Base-by-base conservation (phyloP, 2,888 invertebrate genomes). In the Rhagonycha fulva region DNA sequence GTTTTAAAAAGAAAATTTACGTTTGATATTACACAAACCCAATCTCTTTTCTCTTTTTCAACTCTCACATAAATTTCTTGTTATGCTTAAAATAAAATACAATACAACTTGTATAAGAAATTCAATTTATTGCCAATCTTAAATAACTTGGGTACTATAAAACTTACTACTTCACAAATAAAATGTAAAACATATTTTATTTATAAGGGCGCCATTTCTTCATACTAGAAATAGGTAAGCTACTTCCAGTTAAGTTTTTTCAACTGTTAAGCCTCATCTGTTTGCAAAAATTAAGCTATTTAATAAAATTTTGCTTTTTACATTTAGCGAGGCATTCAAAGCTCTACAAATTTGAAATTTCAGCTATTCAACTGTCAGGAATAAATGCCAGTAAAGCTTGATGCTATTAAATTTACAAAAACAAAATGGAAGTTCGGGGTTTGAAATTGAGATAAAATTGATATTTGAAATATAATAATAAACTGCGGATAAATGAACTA, bases 21-120 rank as follows among this genome's bases (percentile, higher is more conserved):
- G 70, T 24, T 60, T 47, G 62, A 74, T 72, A 72, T 71, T 71
- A 72, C 72, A 47, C 47, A 47, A 47, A 47, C 47, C 47, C 47
- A 47, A 47, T 47, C 47, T 47, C 47, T 47, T 47, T 47, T 47
- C 47, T 47, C 47, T 47, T 47, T 47, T 47, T 47, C 47, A n/a
- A 47, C 47, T 47, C 47, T n/a, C 47, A 47, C 47, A 47, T 47
- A 47, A 47, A 47, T 47, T 47, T n/a, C 47, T 47, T 47, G 47
- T 47, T 47, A 47, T 47, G 47, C 47, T 47, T 47, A 47, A 47
- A 47, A 47, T 47, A 47, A 47, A 47, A 47, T 47, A 47, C 47
- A 47, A 47, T 47, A 47, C 47, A 47, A 47, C 47, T 47, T 47
- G 47, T 47, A 47, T 47, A 47, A 47, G 47, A 47, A 47, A 47